Base-by-base conservation (phyloP, 2,888 invertebrate species). In the Drosophila emarginata region DNA sequence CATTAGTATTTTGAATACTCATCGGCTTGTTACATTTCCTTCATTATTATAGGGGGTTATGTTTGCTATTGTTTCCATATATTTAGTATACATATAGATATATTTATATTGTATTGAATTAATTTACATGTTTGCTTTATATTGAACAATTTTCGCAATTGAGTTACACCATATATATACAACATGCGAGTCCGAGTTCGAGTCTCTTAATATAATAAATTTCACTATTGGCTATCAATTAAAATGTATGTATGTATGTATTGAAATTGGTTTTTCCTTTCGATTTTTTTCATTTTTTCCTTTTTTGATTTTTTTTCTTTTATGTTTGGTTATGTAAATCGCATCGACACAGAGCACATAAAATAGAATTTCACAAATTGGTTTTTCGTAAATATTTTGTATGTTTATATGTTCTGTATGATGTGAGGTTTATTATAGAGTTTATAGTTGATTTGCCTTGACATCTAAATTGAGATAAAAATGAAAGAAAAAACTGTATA, bases 1-100 rank as follows among this genome's bases (percentile, higher is more conserved):
- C 65, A 80, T 78, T 72, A 64, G 87, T 82, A 80, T 82, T 77
- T 80, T 68, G 50, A 87, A 84, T 87, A 87, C 81, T 62, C 67
- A 51, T 63, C 70, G 66, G 32, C 54, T 32, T 32, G 54, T 36
- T 45, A 45, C 45, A 45, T 45, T 18, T 45, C 21, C 58, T 64
- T 52, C 54, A 62, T 64, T 36, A 53, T 21, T 45, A 45, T 45
- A n/a, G 40, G 45, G 45, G 70, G 59, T 39, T 32, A 60, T 60
- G 60, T 54, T 56, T 14, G 11, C 21, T 57, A 66, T 67, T 74
- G 56, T 67, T 36, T 45, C 45, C 45, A 45, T 21, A 45, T 18
- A 45, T 9, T 12, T 11, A 21, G 12, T 21, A 45, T 56, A 45
- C 67, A 57, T 59, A 23, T 51, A 9, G 1, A 32, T 32, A 56